Evolutionary conservation across 2,113 vertebrate species (phyloP), one percentile per base, ranked within the genome.

Genomic region (Danionella cerebrum): DNA sequence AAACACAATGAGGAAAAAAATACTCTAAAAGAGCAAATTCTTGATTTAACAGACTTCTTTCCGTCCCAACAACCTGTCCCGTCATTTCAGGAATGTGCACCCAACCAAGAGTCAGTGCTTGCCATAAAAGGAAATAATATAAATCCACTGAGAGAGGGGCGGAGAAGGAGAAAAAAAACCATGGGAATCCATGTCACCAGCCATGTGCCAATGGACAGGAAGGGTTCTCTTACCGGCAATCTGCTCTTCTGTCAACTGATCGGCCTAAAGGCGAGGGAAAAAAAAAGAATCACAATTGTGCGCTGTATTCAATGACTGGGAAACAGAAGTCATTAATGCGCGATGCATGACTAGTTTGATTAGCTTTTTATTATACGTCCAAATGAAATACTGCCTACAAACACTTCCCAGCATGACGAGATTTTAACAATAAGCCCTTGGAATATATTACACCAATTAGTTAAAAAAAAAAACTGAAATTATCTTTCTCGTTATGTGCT

Each of bases 211-310:
- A 63, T 51, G 63, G 53, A 45, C 67, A 45, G 65, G 57, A 52
- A 54, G 68, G 65, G 47, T 65, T 72, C 72, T 73, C 92, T 95
- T 88, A 98, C 96, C 96, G 84, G 96, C 96, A 89, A 98, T 98
- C 89, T 98, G 96, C 90, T 98, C 96, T 85, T 98, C 96, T 92
- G 96, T 98, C 87, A 98, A 92, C 85, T 98, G 96, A 84, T 98
- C 96, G 89, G 96, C 96, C 96, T 98, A 84, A 41, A 85, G 83
- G n/a, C 1, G n/a, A 29, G 27, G 65, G 66, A 75, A 48, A 64
- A 2, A 41, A 3, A 11, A 1, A 35, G 1, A 42, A 11, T 59
- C 21, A 48, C 19, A 58, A 35, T 16, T 21, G 12, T 5, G 3
- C n/a, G 10, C 21, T 8, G 16, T 9, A 25, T 8, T 13, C 1